Evolutionary conservation across 1,140 invertebrate genomes (phyloP), one percentile per base, ranked within the genome.

Genomic region (Caenorhabditis latens): DNA sequence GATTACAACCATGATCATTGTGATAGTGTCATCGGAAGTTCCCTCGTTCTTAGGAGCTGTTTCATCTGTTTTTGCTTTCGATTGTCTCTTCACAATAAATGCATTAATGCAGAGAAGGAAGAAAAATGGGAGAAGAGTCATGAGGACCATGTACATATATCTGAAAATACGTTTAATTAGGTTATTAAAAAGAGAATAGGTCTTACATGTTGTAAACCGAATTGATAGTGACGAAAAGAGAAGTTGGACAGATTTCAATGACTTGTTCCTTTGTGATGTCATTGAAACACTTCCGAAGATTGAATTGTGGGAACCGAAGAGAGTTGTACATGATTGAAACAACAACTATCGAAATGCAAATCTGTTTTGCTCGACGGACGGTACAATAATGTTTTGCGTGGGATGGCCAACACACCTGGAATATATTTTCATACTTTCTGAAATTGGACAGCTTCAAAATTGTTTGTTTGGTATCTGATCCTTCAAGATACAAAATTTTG

Each of bases 1-100:
- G 32, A 92, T 83, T 0, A 92, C 91, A 24, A 92, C 90, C 90
- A 91, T 91, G 21, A 91, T 92, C 91, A 92, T 92, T 32, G 90
- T 92, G 24, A 91, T 90, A 16, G 91, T 90, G 65, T 91, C 90
- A 88, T 92, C 91, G 5, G 86, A 83, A 24, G 79, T 61, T 46
- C 82, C 79, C 48, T 65, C 84, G 46, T 65, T 50, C 42, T 83
- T 87, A 4, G 63, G 46, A 19, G 53, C 46, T 32, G 84, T 71
- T 48, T 61, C 86, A 79, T 84, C 86, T 6, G 50, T 43, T 40
- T 87, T 40, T 63, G 53, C 58, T 84, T 89, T 55, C 2, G 48
- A 67, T 61, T 92, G 89, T 46, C 89, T 57, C 21, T 88, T 50
- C 6, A 92, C 88, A 61, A 92, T 92, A 19, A 92, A 86, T n/a